Conservation (phyloP, 2,113 vertebrate genomes). For the Trachemys scripta region DNA sequence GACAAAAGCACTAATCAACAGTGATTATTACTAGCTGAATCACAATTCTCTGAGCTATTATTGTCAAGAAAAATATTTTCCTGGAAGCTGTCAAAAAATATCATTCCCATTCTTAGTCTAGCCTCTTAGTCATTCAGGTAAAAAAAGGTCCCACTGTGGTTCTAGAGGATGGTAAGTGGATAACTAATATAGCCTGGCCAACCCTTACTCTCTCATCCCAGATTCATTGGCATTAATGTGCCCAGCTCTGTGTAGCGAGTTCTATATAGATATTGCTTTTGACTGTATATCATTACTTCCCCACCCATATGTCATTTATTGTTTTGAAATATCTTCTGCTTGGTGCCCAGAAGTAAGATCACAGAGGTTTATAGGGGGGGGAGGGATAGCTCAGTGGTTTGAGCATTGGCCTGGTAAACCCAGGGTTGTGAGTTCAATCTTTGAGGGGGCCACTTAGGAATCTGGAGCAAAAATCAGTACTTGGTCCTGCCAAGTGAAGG, state of each 20-base stretch:
- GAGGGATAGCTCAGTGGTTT: too few relatives aligned
- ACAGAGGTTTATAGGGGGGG: not conserved
- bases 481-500: too few relatives aligned
- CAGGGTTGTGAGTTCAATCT: too few relatives aligned
- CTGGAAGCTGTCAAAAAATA: not conserved
- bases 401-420: too few relatives aligned
- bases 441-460: too few relatives aligned
- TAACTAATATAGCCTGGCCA: not conserved
- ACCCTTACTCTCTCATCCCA: constrained; percentile 1
- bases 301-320: constrained; percentile 42
- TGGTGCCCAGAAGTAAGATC: constrained; percentile 59
- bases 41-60: not conserved
- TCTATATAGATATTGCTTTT: constrained; percentile 52
- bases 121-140: not conserved
- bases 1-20: constrained; percentile 2
- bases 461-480: too few relatives aligned
- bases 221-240: constrained; percentile 50
- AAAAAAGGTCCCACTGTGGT: not conserved
- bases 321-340: constrained; percentile 64
- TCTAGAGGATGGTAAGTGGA: not conserved
- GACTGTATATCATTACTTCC: constrained; percentile 35
- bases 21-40: not conserved
- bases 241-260: constrained; percentile 10
- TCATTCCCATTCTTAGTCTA: not conserved
- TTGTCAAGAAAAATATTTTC: constrained; percentile 36